Base-by-base conservation (phyloP, 2,888 invertebrate genomes). In the Orthosia gracilis region DNA sequence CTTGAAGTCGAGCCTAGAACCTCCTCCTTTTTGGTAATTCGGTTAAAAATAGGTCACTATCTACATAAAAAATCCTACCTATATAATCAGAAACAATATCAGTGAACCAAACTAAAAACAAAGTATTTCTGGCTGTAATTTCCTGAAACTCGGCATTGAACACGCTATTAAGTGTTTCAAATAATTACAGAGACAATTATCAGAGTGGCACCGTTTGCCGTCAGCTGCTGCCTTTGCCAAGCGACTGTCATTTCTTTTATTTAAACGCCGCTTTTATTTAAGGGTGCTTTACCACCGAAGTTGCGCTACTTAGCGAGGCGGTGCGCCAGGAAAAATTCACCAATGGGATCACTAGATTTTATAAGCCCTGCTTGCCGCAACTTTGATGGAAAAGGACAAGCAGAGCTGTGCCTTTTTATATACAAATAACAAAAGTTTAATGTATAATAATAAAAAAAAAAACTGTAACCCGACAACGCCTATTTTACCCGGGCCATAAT, bases 161-260 rank as follows among this genome's bases (percentile, higher is more conserved):
- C 91, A 92, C 90, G 90, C 89, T 90, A 89, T 89, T 89, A 91
- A 91, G 88, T 90, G 88, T 91, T 90, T 91, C 85, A 89, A 89
- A 91, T 91, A 92, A 93, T 92, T 90, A 92, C 89, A 88, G 87
- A 88, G 89, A 90, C 90, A 91, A 93, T 93, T 92, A 92, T 89
- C 86, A 91, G 91, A 92, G 91, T 90, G 88, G 83, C 89, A 86
- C 89, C 82, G 89, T 80, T 86, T 81, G 85, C 83, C 90, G 91
- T 89, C 93, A 93, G 92, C 92, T 92, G 93, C 87, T 89, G 86
- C 85, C 85, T 88, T 87, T 84, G 88, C 87, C 85, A 87, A 92
- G 89, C 88, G 85, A 90, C 87, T 86, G 87, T 89, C 89, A 89
- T 90, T 91, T 91, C 90, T 92, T 92, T 92, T 85, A 87, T 86